A percentile compares a stretch with the other conserved stretches of the same genome.
Evolutionary conservation across 1,140 invertebrate species (phyloP).

Genomic region (Eriocheir sinensis): DNA sequence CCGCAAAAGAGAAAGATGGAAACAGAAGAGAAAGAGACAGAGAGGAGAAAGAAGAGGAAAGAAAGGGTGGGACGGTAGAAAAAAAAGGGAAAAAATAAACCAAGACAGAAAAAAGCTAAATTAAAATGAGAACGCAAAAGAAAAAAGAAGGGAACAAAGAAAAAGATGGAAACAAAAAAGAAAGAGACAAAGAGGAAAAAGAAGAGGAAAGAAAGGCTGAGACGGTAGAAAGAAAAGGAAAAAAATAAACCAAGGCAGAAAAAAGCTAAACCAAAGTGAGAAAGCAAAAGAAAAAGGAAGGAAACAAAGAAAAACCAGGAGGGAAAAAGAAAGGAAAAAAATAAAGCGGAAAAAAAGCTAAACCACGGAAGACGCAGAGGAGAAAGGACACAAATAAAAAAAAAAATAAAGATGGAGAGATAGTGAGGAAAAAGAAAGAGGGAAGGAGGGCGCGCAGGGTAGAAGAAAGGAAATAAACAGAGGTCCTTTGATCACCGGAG

Average conservation of each 20-base stretch:
- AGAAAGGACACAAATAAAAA: not conserved
- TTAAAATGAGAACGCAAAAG: too few relatives aligned
- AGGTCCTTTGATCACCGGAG: conserved; percentile 45
- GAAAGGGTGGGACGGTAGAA: not conserved
- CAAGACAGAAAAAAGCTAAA: too few relatives aligned
- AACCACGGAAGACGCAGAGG: not conserved
- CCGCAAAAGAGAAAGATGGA: not conserved
- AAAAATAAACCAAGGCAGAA: not conserved
- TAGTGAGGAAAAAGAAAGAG: conserved; percentile 39
- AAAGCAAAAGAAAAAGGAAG: conserved; percentile 2
- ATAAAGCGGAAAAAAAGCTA: not conserved
- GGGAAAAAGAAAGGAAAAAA: conserved; percentile 17
- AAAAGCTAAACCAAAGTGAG: not conserved
- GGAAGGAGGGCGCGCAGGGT: too few relatives aligned
- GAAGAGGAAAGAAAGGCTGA: not conserved
- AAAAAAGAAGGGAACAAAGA: too few relatives aligned
- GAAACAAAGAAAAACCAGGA: not conserved
- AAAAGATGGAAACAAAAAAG: too few relatives aligned
- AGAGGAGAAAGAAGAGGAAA: conserved; percentile 9
- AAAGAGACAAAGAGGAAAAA: not conserved
- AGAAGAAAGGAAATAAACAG: not conserved
- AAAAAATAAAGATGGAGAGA: not conserved
- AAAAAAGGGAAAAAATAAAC: not conserved
- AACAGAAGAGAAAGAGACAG: not conserved
- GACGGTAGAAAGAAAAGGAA: not conserved